phyloP scores from a whole-genome alignment of 2,113 vertebrate genomes.

The Bujurquina vittata region DNA sequence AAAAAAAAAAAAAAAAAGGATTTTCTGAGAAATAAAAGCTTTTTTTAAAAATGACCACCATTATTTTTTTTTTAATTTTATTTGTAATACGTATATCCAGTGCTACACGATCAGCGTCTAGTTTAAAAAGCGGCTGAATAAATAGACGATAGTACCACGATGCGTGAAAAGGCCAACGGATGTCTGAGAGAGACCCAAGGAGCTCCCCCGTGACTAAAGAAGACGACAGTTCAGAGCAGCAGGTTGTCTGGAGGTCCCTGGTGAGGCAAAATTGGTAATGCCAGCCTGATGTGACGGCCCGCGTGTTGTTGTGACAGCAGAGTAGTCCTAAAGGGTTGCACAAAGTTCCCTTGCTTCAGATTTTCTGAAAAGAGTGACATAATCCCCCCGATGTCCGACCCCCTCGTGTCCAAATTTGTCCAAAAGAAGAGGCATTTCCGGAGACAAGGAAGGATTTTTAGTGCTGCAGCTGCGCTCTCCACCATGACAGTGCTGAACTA shows the following conservation, averaged over 20 bases:
- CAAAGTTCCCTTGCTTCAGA: slow-evolving; percentile 19
- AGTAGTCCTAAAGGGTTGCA: slow-evolving; percentile 39
- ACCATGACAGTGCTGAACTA: slow-evolving; percentile 79
- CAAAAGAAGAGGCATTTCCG: slow-evolving; percentile 10
- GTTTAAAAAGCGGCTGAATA: slow-evolving; percentile 73
- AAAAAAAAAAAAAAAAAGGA: slow-evolving; percentile 53
- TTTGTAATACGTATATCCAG: slow-evolving; percentile 61
- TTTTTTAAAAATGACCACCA: slow-evolving; percentile 54
- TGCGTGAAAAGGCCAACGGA: slow-evolving; percentile 75
- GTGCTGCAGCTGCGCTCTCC: slow-evolving; percentile 58
- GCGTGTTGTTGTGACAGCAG: slow-evolving; percentile 25
- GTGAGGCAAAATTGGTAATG: slow-evolving; percentile 64
- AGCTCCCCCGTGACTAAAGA: slow-evolving; percentile 46
- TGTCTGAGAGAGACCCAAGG: slow-evolving; percentile 31
- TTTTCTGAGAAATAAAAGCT: slow-evolving; percentile 46
- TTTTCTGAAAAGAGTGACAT: slow-evolving; percentile 8
- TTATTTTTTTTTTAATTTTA: not conserved
- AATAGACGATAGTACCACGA: slow-evolving; percentile 77
- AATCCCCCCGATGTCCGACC: not conserved
- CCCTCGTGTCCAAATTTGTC: slow-evolving; percentile 12
- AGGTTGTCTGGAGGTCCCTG: slow-evolving; percentile 60
- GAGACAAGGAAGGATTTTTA: slow-evolving; percentile 20
- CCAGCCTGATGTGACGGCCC: slow-evolving; percentile 53
- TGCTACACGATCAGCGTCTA: slow-evolving; percentile 70
- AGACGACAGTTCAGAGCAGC: slow-evolving; percentile 87